Base-by-base conservation (phyloP, 2,797 vertebrate species). In the Microctenopoma steveboyesi region DNA sequence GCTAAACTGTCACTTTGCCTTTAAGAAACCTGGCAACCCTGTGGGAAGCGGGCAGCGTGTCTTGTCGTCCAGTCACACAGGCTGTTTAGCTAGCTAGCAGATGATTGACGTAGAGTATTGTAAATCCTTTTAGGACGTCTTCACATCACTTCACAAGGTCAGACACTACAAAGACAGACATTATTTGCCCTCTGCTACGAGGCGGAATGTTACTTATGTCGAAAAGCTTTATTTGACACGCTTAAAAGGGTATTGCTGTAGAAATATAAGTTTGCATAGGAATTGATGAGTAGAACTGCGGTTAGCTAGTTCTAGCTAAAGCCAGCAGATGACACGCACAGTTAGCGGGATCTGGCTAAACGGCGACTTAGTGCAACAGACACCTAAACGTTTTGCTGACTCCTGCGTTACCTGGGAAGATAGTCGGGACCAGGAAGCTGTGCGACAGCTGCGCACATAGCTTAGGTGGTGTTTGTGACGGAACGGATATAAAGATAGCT, bases 71-170 rank as follows among this genome's bases (percentile, higher is more conserved):
- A 10, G 14, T 12, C 16, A 51, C 0, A 4, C 12, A 7, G 3
- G 5, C 25, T 0, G 2, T 48, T 33, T 55, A 46, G 53, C 64
- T 55, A 46, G 53, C 64, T 54, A 56, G 80, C 79, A 65, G 74
- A 85, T 86, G 74, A 86, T 76, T 87, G 51, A 66, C 61, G 11
- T 50, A 11, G 4, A 12, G 43, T 10, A 16, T 25, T 13, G 14
- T 82, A 68, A 65, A 78, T n/a, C 35, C 9, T 1, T 14, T 15
- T 58, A 52, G 35, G 46, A 51, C 56, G 12, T 10, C 81, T 64
- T 69, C 37, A 4, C 72, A 68, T 77, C 69, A 49, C 28, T 51
- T 66, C 22, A 30, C 66, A 72, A 89, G 88, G 88, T 91, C 68
- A 79, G 86, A 68, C 53, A 58, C 22, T 22, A 2, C 48, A 7